Evolutionary conservation across 2,797 vertebrate species (phyloP).

Genomic region (Craterocephalus amniculus): DNA sequence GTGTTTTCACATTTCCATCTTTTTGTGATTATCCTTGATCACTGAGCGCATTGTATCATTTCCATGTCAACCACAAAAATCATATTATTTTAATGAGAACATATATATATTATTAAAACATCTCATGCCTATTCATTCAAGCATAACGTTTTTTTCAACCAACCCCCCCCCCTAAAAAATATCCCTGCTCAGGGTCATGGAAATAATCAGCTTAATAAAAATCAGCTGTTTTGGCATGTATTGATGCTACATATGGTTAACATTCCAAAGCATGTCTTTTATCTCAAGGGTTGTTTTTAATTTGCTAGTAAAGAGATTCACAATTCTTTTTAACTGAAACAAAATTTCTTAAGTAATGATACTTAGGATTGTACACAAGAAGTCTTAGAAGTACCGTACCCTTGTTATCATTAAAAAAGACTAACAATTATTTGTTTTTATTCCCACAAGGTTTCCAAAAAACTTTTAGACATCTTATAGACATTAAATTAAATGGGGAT

Average conservation of each 20-base stretch:
- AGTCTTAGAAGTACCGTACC: background rate
- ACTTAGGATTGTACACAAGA: background rate
- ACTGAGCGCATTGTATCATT: background rate
- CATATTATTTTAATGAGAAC: background rate
- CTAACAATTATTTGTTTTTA: background rate
- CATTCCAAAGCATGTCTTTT: constrained; percentile 16
- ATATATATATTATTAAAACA: constrained; percentile 11
- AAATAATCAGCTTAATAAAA: constrained; percentile 33
- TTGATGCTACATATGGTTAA: constrained; percentile 24
- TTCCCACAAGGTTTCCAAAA: background rate
- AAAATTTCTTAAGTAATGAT: constrained; percentile 27
- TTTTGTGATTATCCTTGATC: background rate
- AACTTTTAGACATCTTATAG: background rate
- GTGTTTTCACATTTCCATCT: constrained; percentile 4
- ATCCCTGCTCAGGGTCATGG: constrained; percentile 36
- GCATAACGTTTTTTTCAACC: constrained; percentile 7
- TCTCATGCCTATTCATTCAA: background rate
- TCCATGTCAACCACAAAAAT: background rate
- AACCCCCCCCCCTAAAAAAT: background rate
- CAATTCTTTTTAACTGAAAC: background rate
- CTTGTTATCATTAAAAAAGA: constrained; percentile 9
- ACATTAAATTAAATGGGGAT: too few species aligned
- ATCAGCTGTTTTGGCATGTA: constrained; percentile 26
- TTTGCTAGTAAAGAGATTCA: constrained; percentile 2
- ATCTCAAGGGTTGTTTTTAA: constrained; percentile 34